Conservation (phyloP, 2,888 invertebrate species). For the Arenicola marina region DNA sequence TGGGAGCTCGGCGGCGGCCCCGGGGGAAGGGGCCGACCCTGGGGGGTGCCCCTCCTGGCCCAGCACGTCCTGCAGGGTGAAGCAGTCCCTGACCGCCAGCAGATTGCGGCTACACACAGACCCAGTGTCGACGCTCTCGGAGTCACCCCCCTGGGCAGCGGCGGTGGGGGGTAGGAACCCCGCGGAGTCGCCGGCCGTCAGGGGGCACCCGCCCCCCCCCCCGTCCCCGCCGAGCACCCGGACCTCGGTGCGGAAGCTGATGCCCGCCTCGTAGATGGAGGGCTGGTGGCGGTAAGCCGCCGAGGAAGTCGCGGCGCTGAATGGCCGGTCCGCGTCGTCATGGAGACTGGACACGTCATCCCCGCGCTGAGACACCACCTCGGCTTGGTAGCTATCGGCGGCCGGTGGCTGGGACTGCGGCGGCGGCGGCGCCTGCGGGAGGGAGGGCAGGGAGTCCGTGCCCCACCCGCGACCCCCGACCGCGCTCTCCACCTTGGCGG, state of each 20-base stretch:
- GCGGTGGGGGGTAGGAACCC: background rate
- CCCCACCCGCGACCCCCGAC: too few species aligned
- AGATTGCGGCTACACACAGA: conserved; percentile 14
- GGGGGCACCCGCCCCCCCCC: background rate
- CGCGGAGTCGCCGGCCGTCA: too few species aligned
- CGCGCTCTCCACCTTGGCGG: conserved; percentile 21
- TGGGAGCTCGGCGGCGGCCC: too few species aligned
- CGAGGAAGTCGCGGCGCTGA: conserved; percentile 13
- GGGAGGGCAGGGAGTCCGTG: too few species aligned
- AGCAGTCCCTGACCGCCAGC: conserved; percentile 44
- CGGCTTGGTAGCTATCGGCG: conserved; percentile 6
- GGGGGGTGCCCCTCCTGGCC: too few species aligned
- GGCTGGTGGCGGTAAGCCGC: conserved; percentile 17
- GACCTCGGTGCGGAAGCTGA: conserved; percentile 17
- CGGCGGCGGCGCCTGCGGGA: too few species aligned
- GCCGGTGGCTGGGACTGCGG: too few species aligned
- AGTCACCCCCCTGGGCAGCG: too few species aligned
- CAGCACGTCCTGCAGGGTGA: conserved; percentile 44
- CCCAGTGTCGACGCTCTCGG: conserved; percentile 8
- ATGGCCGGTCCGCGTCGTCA: conserved; percentile 14
- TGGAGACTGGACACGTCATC: conserved; percentile 15
- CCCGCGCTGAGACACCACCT: background rate
- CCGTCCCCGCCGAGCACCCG: conserved; percentile 8
- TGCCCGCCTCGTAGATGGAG: conserved; percentile 24
- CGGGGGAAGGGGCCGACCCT: too few species aligned